Percentiles rank a stretch among this genome's conserved stretches.
phyloP scores from a whole-genome alignment of 1,140 invertebrate species.

The Euura saliciscinereae region DNA sequence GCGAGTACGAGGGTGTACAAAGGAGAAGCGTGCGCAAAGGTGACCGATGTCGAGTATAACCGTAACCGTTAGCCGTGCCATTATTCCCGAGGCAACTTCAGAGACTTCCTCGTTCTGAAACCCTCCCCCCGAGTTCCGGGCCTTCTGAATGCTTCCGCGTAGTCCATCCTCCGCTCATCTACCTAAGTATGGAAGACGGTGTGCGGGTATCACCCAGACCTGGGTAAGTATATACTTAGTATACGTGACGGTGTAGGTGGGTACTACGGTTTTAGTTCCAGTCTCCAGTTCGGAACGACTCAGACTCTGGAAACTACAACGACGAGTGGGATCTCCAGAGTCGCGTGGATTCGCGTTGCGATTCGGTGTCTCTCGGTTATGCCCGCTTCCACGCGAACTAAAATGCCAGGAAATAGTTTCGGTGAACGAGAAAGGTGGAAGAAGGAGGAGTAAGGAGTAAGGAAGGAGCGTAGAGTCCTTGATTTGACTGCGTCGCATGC shows the following conservation, averaged over 20 bases:
- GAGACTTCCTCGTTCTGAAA: not conserved
- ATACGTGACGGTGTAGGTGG: too few relatives aligned
- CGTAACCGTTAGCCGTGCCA: slow-evolving; percentile 1
- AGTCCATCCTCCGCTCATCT: not conserved
- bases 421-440: not conserved
- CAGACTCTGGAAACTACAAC: not conserved
- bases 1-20: not conserved
- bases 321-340: not conserved
- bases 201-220: too few relatives aligned
- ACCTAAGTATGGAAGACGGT: too few relatives aligned
- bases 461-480: not conserved
- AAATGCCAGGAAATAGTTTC: not conserved
- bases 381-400: not conserved
- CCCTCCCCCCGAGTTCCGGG: not conserved
- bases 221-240: too few relatives aligned
- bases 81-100: not conserved
- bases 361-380: not conserved
- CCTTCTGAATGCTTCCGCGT: not conserved
- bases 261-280: too few relatives aligned
- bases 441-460: not conserved
- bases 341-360: not conserved
- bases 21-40: not conserved
- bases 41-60: not conserved
- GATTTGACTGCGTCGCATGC: not conserved
- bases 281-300: too few relatives aligned